These are phyloP conservation scores for Bombus affinis DNA, from an alignment of 1,140 invertebrate genomes.

Conservation along the genomic window DNA sequence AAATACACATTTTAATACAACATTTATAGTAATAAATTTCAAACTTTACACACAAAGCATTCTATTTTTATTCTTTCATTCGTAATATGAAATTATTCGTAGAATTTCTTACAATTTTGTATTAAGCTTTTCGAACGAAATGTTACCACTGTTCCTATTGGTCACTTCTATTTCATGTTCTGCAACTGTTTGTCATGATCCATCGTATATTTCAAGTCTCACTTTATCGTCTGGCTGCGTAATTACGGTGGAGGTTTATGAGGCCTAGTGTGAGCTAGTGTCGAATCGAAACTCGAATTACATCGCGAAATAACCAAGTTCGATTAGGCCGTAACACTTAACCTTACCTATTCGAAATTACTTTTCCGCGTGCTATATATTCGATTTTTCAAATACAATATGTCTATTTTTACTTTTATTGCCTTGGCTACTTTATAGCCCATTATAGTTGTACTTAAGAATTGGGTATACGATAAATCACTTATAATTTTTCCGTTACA, in stretches of 20 bases:
- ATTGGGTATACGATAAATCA: neutral
- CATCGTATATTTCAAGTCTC: constrained; percentile 35
- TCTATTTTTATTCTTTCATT: neutral
- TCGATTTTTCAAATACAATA: neutral
- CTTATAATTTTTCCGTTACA: neutral
- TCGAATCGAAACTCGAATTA: constrained; percentile 31
- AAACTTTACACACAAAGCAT: neutral
- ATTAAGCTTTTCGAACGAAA: neutral
- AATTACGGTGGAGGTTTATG: constrained; percentile 42
- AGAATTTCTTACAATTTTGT: neutral
- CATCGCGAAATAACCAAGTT: constrained; percentile 10
- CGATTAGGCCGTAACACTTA: neutral
- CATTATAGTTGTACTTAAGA: neutral
- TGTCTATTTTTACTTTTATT: neutral
- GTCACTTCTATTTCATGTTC: constrained; percentile 15
- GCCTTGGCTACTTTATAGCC: neutral
- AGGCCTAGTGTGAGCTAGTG: neutral
- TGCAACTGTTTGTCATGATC: constrained; percentile 20
- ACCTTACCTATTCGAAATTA: neutral
- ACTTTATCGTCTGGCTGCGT: constrained; percentile 25
- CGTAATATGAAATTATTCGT: neutral
- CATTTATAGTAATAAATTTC: too few relatives aligned
- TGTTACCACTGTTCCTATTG: neutral
- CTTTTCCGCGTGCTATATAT: neutral
- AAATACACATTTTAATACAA: too few relatives aligned